These are phyloP conservation scores for Lepidurus packardi DNA, from an alignment of 1,140 invertebrate species.

Conservation along the genomic window DNA sequence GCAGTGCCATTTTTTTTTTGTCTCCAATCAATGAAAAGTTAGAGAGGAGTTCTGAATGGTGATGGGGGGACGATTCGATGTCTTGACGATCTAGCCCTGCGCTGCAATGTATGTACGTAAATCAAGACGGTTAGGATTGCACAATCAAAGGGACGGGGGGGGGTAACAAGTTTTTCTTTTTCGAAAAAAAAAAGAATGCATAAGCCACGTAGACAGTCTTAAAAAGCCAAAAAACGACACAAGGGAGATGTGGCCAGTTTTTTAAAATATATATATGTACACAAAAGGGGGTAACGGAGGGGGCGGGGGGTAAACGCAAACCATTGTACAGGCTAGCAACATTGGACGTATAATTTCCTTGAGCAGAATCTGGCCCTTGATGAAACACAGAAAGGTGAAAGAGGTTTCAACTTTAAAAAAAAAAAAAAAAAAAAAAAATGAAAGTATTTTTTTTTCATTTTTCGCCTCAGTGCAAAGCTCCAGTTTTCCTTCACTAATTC, in stretches of 20 bases:
- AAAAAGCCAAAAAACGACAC: neutral
- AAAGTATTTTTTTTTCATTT: too few species aligned
- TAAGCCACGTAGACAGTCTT: neutral
- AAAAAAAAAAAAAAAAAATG: neutral
- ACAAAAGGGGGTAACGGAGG: neutral
- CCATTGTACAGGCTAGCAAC: slow-evolving; percentile 21
- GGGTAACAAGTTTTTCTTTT: neutral
- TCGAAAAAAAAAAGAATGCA: neutral
- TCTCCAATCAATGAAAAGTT: neutral
- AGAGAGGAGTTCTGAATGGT: neutral
- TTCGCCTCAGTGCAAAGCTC: neutral
- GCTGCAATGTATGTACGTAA: neutral
- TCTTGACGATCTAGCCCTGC: slow-evolving; percentile 8
- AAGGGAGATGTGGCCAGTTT: neutral
- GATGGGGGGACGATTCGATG: slow-evolving; percentile 7
- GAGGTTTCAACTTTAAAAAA: neutral
- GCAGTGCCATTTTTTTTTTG: neutral
- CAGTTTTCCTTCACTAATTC: neutral
- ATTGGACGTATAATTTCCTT: slow-evolving; percentile 18
- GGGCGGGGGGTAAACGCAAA: neutral
- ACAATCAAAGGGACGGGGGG: neutral
- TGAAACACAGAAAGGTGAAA: neutral
- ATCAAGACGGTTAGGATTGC: slow-evolving; percentile 12
- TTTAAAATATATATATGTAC: neutral
- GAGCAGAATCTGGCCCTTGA: slow-evolving; percentile 16